Base-by-base conservation (phyloP, 1,140 invertebrate species). In the Elysia chlorotica region DNA sequence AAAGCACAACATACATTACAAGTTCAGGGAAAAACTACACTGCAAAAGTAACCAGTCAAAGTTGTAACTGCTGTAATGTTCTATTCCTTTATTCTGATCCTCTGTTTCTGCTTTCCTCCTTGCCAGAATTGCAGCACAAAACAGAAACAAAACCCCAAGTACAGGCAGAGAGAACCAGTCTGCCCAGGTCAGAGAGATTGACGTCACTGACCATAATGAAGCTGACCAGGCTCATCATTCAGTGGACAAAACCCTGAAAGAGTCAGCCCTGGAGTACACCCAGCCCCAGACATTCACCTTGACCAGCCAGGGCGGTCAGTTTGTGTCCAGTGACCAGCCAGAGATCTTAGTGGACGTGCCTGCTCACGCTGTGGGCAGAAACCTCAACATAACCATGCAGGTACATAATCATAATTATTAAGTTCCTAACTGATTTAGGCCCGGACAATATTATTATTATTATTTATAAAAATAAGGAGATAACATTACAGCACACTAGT, bases 261-360 rank as follows among this genome's bases (percentile, higher is more conserved):
- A 70, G 19, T 48, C 56, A 1, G 78, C 74, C 30, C 41, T 80
- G 17, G 77, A 80, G 54, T 71, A 76, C 54, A 78, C 72, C 48
- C 77, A 76, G 57, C 77, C 76, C 0, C 81, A 85, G 54, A 81
- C 74, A 10, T 85, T 86, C 74, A 82, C 76, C 10, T 75, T 85
- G 3, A 84, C 81, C 35, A 72, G 74, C n/a, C n/a, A 65, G 69
- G 84, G 85, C 19, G 83, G 85, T 2, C 73, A 79, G 35, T 83
- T 82, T 36, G 69, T 79, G 41, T 84, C 81, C 2, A 72, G 79
- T 17, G 73, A 76, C 21, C 76, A 82, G 36, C 77, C 71, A 17
- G 79, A 82, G 23, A 73, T 85, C 0, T 76, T 71, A 23, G 71
- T 86, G 1, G 76, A 75, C 25, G 74, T 85, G 1, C 85, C 85